Evolutionary conservation across 1,140 invertebrate species (phyloP), one percentile per base, ranked within the genome.

Genomic region (Apis dorsata): DNA sequence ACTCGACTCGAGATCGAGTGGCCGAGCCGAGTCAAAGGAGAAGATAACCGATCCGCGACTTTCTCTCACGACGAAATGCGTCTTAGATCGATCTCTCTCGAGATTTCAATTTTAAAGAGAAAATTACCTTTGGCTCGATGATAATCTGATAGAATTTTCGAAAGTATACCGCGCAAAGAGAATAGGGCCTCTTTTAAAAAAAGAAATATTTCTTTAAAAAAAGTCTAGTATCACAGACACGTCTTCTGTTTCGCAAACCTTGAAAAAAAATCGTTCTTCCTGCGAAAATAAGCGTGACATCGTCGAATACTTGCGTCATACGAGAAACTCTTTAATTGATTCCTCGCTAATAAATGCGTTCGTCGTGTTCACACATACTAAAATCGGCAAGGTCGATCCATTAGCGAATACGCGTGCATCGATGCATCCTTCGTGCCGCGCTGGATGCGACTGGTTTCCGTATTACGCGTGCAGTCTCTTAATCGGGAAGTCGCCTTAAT

Each of bases 1-100:
- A 74, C 53, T 69, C 69, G 68, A 78, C 34, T 4, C 79, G 66
- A 71, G 44, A 49, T 70, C 70, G 81, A 24, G 24, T 24, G 71
- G 76, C 62, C 34, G 84, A 89, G 82, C 53, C 28, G 57, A 83
- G 80, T 86, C 81, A 53, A 84, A 75, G 53, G 34, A 68, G 79
- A 85, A 68, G 65, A 79, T 88, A 86, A 84, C 70, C 63, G 60
- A 65, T 69, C 8, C 60, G 15, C 44, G 55, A 53, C 79, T 90
- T 88, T 86, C 88, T 85, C 76, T 44, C 44, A 28, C 34, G 34
- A 70, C 34, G 2, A 5, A 65, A 63, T 51, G 59, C 70, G 59
- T 72, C 34, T 44, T 15, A 8, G 49, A 57, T n/a, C 63, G n/a
- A 70, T 57, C 62, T 59, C 15, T 24, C 70, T n/a, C 55, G 9